phyloP scores from a whole-genome alignment of 2,797 vertebrate species.

The Molothrus ater region DNA sequence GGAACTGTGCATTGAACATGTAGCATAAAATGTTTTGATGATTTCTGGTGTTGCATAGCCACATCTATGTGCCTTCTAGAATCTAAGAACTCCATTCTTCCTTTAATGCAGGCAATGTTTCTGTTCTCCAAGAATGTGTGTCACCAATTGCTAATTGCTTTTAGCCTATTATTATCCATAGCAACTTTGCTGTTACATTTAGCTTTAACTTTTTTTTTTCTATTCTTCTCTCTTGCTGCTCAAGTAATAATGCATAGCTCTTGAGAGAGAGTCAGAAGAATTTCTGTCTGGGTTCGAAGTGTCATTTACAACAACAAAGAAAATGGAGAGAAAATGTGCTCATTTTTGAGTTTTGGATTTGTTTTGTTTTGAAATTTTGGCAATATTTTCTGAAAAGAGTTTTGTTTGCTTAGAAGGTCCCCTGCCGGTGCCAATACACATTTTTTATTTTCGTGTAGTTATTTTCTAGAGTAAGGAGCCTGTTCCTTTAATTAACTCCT shows the following conservation, averaged over 20 bases:
- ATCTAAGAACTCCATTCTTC: background rate
- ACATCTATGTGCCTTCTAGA: conserved; percentile 8
- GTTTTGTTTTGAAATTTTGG: background rate
- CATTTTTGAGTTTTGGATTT: background rate
- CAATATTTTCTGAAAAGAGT: background rate
- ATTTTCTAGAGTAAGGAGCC: background rate
- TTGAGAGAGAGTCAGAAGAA: background rate
- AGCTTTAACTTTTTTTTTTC: background rate
- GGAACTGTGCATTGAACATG: background rate
- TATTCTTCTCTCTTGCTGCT: background rate
- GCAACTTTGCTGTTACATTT: background rate
- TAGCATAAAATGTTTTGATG: background rate
- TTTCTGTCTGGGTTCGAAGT: background rate
- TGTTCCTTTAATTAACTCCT: background rate
- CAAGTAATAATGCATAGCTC: background rate
- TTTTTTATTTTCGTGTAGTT: background rate
- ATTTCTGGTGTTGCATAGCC: background rate
- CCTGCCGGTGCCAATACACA: background rate
- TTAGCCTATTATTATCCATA: background rate
- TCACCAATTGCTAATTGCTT: background rate
- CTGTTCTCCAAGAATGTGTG: background rate
- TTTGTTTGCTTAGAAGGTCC: background rate
- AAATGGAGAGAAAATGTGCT: background rate
- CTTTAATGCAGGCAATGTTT: background rate
- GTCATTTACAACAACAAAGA: background rate